Evolutionary conservation across 2,113 vertebrate genomes (phyloP).

Genomic region (Mellivora capensis): DNA sequence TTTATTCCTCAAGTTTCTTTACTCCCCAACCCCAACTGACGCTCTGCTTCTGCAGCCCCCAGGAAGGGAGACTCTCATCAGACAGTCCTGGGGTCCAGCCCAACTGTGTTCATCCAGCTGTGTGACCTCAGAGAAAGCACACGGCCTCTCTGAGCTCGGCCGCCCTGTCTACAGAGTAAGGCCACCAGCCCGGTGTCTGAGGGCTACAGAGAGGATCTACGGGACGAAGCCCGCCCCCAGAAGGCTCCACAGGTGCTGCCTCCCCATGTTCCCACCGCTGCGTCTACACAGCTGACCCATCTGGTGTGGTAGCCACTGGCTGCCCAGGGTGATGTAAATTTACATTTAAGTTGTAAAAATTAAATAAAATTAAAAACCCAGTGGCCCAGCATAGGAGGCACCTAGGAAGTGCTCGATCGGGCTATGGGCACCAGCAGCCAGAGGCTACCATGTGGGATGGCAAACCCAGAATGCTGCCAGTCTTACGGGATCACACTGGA

Average conservation of each 20-base stretch:
- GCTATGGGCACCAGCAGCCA: fast-evolving
- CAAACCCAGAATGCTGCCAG: fast-evolving
- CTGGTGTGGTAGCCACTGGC: fast-evolving
- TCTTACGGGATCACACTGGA: fast-evolving
- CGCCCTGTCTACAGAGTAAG: fast-evolving
- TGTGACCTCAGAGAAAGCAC: not conserved
- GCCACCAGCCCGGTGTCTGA: not conserved
- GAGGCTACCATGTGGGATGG: fast-evolving
- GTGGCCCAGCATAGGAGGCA: fast-evolving
- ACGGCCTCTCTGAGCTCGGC: not conserved
- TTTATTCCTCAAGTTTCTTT: not conserved
- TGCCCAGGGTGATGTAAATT: too few species aligned
- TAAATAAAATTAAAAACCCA: not conserved
- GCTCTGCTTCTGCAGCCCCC: not conserved
- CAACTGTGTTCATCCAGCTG: not conserved
- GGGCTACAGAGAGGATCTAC: not conserved
- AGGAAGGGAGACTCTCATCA: not conserved
- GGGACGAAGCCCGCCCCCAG: fast-evolving
- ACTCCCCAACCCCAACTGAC: fast-evolving
- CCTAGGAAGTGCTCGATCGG: fast-evolving
- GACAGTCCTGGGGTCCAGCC: not conserved
- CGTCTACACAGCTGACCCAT: not conserved
- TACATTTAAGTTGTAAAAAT: not conserved
- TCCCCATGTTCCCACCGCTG: not conserved
- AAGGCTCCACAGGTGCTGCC: fast-evolving